Conservation (phyloP, 1,140 invertebrate species). For the Centruroides sculpturatus region DNA sequence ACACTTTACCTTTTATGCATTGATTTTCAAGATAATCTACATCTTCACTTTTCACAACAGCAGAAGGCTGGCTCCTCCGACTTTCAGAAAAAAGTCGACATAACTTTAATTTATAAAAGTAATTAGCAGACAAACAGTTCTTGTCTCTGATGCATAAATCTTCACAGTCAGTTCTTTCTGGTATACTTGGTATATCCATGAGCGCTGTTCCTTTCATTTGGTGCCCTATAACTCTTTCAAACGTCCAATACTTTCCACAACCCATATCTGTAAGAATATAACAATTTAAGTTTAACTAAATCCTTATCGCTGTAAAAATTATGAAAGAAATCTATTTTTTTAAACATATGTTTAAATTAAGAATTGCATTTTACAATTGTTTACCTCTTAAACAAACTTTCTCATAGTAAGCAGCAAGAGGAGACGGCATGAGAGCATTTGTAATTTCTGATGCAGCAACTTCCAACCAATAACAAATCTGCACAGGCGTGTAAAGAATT, state of each 20-base stretch:
- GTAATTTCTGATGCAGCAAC: slow-evolving; percentile 28
- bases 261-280: slow-evolving; percentile 20
- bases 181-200: slow-evolving; percentile 27
- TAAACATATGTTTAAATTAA: no score
- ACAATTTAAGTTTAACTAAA: no score
- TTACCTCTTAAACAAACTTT: slow-evolving; percentile 35
- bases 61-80: slow-evolving; percentile 27
- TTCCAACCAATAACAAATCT: slow-evolving; percentile 32
- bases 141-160: slow-evolving; percentile 30
- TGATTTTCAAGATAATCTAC: slow-evolving; percentile 40
- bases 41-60: slow-evolving; percentile 28
- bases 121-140: slow-evolving; percentile 34
- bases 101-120: slow-evolving; percentile 26
- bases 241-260: slow-evolving; percentile 36
- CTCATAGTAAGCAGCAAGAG: slow-evolving; percentile 34
- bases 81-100: slow-evolving; percentile 34
- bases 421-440: slow-evolving; percentile 25
- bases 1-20: slow-evolving; percentile 30
- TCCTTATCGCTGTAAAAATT: no score
- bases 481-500: slow-evolving; percentile 27
- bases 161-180: slow-evolving; percentile 30
- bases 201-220: slow-evolving; percentile 29
- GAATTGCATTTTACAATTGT: not conserved
- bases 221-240: slow-evolving; percentile 34
- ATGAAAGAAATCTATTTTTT: no score